Conservation (phyloP, 2,888 invertebrate species). For the Drosophila quinaria region DNA sequence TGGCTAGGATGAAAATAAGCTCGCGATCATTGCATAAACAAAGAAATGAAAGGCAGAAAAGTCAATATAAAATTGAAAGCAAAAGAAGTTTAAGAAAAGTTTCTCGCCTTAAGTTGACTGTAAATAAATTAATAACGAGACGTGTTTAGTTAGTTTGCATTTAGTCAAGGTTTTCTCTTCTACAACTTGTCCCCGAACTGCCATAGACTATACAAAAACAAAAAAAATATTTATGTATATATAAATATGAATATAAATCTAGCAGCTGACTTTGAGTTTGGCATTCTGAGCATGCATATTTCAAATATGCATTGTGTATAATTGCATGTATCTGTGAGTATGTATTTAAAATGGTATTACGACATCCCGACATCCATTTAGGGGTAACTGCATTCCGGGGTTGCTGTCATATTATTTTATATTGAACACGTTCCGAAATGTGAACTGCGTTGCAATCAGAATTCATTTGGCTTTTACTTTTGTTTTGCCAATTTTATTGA, state of each 20-base stretch:
- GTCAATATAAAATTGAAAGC: neutral
- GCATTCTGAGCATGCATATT: conserved; percentile 40
- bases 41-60: neutral
- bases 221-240: conserved; percentile 4
- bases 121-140: neutral
- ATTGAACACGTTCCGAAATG: conserved; percentile 55
- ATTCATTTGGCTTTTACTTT: conserved; percentile 43
- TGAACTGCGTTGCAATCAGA: conserved; percentile 30
- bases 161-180: neutral
- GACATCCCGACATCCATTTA: conserved; percentile 37
- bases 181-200: conserved; percentile 9
- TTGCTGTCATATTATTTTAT: conserved; percentile 44
- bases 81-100: neutral
- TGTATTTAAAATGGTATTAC: conserved; percentile 20
- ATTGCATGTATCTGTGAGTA: conserved; percentile 8
- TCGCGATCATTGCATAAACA: neutral
- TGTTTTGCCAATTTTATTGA: conserved; percentile 44
- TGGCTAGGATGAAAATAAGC: neutral
- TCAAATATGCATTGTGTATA: conserved; percentile 39
- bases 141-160: neutral
- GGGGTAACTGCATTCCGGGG: conserved; percentile 42
- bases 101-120: neutral
- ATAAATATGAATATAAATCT: neutral
- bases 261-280: conserved; percentile 34
- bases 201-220: neutral